Percentiles rank a stretch among this genome's conserved stretches.
Conservation (phyloP, 2,888 invertebrate genomes). For the Nephrotoma guestfalica region DNA sequence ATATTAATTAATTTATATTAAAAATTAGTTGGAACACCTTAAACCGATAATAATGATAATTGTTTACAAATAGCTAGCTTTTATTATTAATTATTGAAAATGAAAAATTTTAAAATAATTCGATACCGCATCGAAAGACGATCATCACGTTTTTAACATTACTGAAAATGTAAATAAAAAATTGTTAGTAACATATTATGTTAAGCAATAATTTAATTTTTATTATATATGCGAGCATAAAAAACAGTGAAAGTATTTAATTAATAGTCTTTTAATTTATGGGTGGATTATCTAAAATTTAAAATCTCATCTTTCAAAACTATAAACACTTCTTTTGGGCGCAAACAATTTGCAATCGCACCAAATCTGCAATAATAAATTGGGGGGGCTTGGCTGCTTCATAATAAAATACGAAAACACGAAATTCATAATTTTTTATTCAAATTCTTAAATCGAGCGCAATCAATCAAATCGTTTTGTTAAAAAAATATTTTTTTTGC, state of each 20-base stretch:
- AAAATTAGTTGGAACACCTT: no score
- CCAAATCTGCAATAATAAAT: background rate
- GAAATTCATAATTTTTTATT: background rate
- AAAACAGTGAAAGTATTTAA: background rate
- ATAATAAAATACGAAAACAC: background rate
- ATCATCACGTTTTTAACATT: background rate
- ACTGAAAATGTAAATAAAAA: background rate
- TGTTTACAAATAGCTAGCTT: no score
- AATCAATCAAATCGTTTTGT: background rate
- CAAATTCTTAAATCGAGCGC: background rate
- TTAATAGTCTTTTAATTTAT: background rate
- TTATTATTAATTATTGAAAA: no score
- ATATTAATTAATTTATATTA: no score
- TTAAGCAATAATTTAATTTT: background rate
- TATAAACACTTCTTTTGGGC: background rate
- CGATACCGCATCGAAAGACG: no score
- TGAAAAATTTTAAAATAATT: no score
- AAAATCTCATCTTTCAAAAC: background rate
- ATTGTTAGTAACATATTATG: background rate
- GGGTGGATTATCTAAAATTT: background rate
- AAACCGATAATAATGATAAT: no score
- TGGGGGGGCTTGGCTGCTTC: background rate
- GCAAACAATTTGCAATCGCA: background rate
- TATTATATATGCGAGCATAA: background rate
- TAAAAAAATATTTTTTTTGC: background rate